Evolutionary conservation across 2,888 invertebrate species (phyloP).

Genomic region (Fabriciana adippe): DNA sequence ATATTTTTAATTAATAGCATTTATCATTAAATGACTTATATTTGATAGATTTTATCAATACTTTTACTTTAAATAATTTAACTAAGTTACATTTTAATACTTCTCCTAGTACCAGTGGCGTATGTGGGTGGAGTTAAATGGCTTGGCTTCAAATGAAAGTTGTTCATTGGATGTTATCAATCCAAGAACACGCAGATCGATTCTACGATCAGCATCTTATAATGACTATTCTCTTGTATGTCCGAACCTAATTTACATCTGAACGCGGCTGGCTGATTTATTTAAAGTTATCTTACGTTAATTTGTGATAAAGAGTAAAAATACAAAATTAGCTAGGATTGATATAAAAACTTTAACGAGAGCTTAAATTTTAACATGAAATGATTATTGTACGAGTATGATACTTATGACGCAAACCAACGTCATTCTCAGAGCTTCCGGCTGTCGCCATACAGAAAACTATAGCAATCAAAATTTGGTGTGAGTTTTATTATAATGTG

Average conservation of each 20-base stretch:
- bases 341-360: no score
- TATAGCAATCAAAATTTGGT: no score
- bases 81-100: conserved; percentile 57
- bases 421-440: no score
- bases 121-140: conserved; percentile 74
- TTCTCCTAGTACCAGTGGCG: conserved; percentile 54
- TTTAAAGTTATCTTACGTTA: neutral
- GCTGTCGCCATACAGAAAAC: no score
- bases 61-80: conserved; percentile 1
- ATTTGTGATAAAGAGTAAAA: neutral
- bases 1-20: neutral
- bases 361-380: no score
- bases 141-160: conserved; percentile 67
- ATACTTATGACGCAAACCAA: no score
- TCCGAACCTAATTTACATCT: conserved; percentile 37
- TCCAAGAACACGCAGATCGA: conserved; percentile 67
- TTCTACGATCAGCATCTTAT: conserved; percentile 54
- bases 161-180: conserved; percentile 76
- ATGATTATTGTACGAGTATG: no score
- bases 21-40: neutral
- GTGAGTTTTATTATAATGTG: no score
- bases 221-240: conserved; percentile 39
- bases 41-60: neutral
- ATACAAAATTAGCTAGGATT: neutral
- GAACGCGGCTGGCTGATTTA: conserved; percentile 22